These are phyloP conservation scores for Cerastis rubricosa DNA, from an alignment of 2,888 invertebrate genomes.

Conservation along the genomic window DNA sequence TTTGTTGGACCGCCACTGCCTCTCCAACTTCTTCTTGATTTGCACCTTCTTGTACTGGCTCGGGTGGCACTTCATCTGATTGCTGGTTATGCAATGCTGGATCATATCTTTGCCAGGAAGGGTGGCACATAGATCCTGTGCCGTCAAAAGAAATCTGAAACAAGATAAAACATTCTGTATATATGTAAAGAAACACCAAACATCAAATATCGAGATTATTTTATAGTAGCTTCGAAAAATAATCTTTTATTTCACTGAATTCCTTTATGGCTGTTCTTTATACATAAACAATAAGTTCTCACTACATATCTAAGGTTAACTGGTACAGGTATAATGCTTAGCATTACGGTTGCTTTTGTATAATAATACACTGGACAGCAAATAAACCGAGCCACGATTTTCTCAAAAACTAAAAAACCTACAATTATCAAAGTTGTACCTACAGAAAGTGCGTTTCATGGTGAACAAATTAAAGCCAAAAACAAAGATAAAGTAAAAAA, in stretches of 20 bases:
- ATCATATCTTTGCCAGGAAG: conserved; percentile 10
- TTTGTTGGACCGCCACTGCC: conserved; percentile 5
- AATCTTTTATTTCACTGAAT: conserved; percentile 4
- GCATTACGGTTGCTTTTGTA: conserved; percentile 11
- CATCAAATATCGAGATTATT: neutral
- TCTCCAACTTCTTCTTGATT: conserved; percentile 8
- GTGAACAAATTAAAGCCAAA: too few species aligned
- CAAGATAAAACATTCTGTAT: conserved; percentile 1
- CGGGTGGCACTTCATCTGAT: neutral
- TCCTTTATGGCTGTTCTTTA: conserved; percentile 7
- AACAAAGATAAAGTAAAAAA: too few species aligned
- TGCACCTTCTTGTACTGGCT: conserved; percentile 8
- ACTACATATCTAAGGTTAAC: neutral
- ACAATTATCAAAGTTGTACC: too few species aligned
- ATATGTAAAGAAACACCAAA: neutral
- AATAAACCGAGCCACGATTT: too few species aligned
- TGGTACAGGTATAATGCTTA: conserved; percentile 7
- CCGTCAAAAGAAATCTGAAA: conserved; percentile 8
- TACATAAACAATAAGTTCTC: neutral
- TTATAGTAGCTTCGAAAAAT: conserved; percentile 5
- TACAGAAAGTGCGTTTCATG: too few species aligned
- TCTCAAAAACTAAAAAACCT: too few species aligned
- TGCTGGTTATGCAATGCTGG: conserved; percentile 3
- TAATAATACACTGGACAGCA: too few species aligned
- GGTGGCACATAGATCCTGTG: conserved; percentile 3